phyloP scores from a whole-genome alignment of 2,888 invertebrate genomes.

The Microctonus hyperodae region DNA sequence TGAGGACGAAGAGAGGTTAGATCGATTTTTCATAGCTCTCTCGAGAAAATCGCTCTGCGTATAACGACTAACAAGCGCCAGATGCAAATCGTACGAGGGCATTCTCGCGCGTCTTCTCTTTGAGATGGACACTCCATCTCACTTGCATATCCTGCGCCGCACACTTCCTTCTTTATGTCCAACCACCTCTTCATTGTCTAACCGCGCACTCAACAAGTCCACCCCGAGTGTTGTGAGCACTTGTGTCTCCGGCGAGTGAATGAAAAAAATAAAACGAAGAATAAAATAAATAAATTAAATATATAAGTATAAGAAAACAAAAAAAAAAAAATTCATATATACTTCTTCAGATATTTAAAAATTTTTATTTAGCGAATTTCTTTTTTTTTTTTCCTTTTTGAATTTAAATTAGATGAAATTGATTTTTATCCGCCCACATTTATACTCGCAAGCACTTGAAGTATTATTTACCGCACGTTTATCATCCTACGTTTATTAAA shows the following conservation, averaged over 20 bases:
- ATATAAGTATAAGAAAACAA: too few species aligned
- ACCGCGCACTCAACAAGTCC: too few species aligned
- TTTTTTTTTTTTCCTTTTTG: background rate
- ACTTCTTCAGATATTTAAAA: too few species aligned
- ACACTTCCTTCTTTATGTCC: conserved; percentile 2
- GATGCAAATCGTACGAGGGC: conserved; percentile 53
- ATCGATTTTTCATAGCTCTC: conserved; percentile 56
- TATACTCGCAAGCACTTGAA: background rate
- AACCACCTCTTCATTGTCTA: background rate
- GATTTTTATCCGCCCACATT: conserved; percentile 29
- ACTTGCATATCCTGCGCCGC: conserved; percentile 10
- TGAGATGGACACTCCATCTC: background rate
- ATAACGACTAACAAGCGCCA: conserved; percentile 56
- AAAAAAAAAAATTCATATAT: too few species aligned
- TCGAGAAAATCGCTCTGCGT: conserved; percentile 36
- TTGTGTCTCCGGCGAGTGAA: background rate
- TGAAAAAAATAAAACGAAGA: too few species aligned
- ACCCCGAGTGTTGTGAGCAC: too few species aligned
- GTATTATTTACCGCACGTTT: conserved; percentile 11
- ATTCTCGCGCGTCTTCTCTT: conserved; percentile 34
- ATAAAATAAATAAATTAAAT: too few species aligned
- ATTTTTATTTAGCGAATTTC: background rate
- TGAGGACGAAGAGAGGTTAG: conserved; percentile 45
- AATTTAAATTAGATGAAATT: conserved; percentile 9
- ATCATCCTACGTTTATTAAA: conserved; percentile 27